Percentiles rank a stretch among this genome's conserved stretches.
Evolutionary conservation across 1,140 invertebrate species (phyloP).

Genomic region (Elysia chlorotica): DNA sequence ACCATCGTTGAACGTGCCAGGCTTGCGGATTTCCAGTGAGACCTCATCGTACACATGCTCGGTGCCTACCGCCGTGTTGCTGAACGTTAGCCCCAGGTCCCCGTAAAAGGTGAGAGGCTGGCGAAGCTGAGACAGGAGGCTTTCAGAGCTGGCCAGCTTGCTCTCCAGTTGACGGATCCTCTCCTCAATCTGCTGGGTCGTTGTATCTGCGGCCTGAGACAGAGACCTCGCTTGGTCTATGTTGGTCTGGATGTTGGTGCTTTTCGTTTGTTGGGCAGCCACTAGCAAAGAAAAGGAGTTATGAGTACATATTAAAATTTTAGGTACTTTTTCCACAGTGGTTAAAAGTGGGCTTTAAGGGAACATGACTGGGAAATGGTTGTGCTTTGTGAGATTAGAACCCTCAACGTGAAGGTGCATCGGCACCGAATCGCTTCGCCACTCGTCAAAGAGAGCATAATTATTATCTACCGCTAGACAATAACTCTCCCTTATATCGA

Average conservation of each 20-base stretch:
- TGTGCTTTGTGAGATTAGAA: background rate
- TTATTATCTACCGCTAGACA: too few species aligned
- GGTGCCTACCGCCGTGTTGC: background rate
- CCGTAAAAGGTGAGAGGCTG: slow-evolving; percentile 13
- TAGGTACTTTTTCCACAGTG: too few species aligned
- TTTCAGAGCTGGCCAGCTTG: slow-evolving; percentile 8
- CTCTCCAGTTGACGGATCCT: slow-evolving; percentile 2
- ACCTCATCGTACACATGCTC: slow-evolving; percentile 1
- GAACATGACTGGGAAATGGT: background rate
- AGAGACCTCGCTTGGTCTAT: background rate
- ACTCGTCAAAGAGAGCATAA: too few species aligned
- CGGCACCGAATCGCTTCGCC: too few species aligned
- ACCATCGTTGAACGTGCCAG: slow-evolving; percentile 4
- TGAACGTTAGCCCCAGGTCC: background rate
- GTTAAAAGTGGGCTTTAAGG: too few species aligned
- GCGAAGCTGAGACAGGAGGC: background rate
- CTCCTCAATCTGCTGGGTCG: background rate
- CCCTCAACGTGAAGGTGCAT: too few species aligned
- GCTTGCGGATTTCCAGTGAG: background rate
- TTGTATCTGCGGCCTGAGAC: background rate
- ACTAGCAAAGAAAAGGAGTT: background rate
- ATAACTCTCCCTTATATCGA: too few species aligned
- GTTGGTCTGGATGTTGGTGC: background rate
- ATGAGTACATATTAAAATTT: too few species aligned
- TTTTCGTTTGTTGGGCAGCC: background rate